Percentiles rank a stretch among this genome's conserved stretches.
Evolutionary conservation across 2,797 vertebrate genomes (phyloP).

Genomic region (Galagoides demidoff): DNA sequence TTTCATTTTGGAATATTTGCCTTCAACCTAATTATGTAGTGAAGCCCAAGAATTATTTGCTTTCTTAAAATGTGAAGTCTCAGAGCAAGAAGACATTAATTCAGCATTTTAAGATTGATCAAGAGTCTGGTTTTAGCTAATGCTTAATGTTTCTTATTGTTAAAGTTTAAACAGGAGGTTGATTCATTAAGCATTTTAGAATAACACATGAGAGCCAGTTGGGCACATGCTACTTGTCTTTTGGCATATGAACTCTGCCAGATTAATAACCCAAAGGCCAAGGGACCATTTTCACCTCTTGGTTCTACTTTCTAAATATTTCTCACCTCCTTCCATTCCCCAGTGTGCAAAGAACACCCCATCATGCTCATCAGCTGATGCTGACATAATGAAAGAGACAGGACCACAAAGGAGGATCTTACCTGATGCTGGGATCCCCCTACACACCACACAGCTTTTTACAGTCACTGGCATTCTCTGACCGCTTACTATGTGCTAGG

Average conservation of each 20-base stretch:
- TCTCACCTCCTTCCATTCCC: not conserved
- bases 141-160: not conserved
- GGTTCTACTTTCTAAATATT: conserved; percentile 33
- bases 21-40: not conserved
- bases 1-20: conserved; percentile 29
- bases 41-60: not conserved
- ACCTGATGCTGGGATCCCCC: not conserved
- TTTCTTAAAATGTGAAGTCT: not conserved
- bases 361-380: not conserved
- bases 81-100: not conserved
- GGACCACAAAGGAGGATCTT: not conserved
- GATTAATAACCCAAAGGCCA: not conserved
- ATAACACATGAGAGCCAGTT: not conserved
- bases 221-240: not conserved
- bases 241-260: not conserved
- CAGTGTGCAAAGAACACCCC: not conserved
- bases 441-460: not conserved
- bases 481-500: not conserved
- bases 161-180: not conserved
- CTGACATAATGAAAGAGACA: not conserved
- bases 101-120: conserved; percentile 6
- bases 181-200: not conserved
- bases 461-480: not conserved
- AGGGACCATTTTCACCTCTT: not conserved
- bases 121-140: not conserved